Percentiles rank a stretch among this genome's conserved stretches.
These are phyloP conservation scores for Drosophila dives DNA, from an alignment of 2,888 invertebrate genomes.

Conservation along the genomic window DNA sequence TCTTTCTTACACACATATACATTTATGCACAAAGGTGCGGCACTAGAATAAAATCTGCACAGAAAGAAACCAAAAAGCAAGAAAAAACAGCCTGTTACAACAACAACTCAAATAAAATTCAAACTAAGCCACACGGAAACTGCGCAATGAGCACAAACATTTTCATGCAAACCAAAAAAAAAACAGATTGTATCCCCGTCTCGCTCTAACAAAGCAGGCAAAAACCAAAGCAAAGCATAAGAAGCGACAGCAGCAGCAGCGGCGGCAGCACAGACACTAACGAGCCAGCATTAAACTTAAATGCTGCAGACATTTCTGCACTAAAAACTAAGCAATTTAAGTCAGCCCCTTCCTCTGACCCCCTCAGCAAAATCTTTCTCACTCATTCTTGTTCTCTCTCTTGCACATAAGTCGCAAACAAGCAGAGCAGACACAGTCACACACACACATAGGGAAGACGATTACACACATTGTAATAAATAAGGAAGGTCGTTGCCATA, in stretches of 20 bases:
- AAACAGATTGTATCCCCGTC: slow-evolving; percentile 54
- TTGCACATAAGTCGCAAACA: slow-evolving; percentile 32
- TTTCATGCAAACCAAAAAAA: slow-evolving; percentile 52
- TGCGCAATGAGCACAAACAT: slow-evolving; percentile 72
- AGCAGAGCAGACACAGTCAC: slow-evolving; percentile 41
- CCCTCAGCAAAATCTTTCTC: background rate
- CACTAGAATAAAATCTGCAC: slow-evolving; percentile 41
- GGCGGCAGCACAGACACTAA: slow-evolving; percentile 50
- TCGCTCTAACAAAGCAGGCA: slow-evolving; percentile 13
- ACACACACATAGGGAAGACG: slow-evolving; percentile 47
- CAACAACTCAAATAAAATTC: slow-evolving; percentile 50
- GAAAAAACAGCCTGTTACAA: slow-evolving; percentile 29
- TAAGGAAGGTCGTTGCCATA: slow-evolving; percentile 84
- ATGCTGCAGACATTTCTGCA: slow-evolving; percentile 78
- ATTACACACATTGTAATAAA: slow-evolving; percentile 80
- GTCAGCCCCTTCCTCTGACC: slow-evolving; percentile 43
- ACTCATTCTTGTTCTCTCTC: slow-evolving; percentile 3
- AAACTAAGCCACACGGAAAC: slow-evolving; percentile 73
- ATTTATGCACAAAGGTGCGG: slow-evolving; percentile 46
- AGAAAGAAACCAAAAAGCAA: slow-evolving; percentile 27
- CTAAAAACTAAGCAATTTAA: slow-evolving; percentile 77
- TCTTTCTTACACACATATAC: slow-evolving; percentile 3
- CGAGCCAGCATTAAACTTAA: slow-evolving; percentile 70
- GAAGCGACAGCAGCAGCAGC: slow-evolving; percentile 43
- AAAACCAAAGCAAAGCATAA: slow-evolving; percentile 46